Base-by-base conservation (phyloP, 1,140 invertebrate species). In the Drosophila triauraria region DNA sequence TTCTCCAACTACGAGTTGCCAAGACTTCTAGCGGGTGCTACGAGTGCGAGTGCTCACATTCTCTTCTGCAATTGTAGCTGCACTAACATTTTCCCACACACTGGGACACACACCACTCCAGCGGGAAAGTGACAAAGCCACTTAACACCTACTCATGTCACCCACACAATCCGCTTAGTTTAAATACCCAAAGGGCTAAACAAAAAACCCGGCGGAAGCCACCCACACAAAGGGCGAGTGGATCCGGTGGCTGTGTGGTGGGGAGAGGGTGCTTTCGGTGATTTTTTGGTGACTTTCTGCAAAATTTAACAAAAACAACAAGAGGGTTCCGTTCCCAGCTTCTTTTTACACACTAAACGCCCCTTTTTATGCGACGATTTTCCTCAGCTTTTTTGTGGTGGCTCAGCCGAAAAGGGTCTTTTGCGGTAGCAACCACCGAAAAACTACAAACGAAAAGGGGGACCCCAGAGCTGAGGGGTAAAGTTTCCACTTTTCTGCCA, bases 271-370 rank as follows among this genome's bases (percentile, higher is more conserved):
- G 32, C 32, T 38, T 35, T 54, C 20, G 53, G 47, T 62, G 63
- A 68, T 74, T 72, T 74, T 74, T 74, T 60, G 69, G 74, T 79
- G 81, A 85, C 86, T 90, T 90, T 90, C 85, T 90, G 85, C 85
- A 82, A 90, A 90, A 90, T 90, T 90, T 90, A 90, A 90, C 85
- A 90, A 90, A 90, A 90, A 86, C 85, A 90, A 90, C 86, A 90
- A 91, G 82, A 56, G 82, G 57, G 38, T 27, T 32, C 23, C 5
- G 65, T 54, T 27, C 57, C 51, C 68, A 61, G 60, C 60, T 64
- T 59, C 68, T 76, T 81, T 85, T 90, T 77, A 63, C 53, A 58
- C 69, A 79, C 82, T 86, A 86, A 86, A 86, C 83, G 82, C 81
- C 83, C 82, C 78, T 78, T 86, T 82, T 82, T 74, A 81, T 79